Conservation (phyloP, 2,113 vertebrate genomes). For the Eolophus roseicapilla region DNA sequence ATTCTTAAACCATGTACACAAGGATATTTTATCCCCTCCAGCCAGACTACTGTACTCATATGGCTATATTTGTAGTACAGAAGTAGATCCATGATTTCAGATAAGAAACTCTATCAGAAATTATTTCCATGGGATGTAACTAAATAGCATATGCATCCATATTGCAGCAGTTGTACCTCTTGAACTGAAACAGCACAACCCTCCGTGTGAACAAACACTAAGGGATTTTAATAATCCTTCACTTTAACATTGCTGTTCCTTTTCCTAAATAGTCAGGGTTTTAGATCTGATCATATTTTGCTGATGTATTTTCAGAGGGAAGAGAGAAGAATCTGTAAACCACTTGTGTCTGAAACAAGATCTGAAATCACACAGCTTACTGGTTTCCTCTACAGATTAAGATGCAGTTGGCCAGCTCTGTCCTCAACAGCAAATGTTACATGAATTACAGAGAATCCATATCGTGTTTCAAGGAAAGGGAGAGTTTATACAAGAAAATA, state of each 20-base stretch:
- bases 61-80: accelerated
- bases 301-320: neutral
- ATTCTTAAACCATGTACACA: neutral
- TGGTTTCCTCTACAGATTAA: neutral
- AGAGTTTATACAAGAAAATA: neutral
- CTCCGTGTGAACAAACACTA: neutral
- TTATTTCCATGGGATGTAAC: neutral
- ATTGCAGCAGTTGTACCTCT: neutral
- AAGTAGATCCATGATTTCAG: neutral
- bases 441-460: neutral
- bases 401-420: neutral
- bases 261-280: neutral
- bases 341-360: neutral
- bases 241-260: neutral
- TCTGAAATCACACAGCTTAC: neutral
- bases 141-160: neutral
- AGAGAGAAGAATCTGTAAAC: neutral
- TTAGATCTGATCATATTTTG: neutral
- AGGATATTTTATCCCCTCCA: neutral
- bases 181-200: neutral
- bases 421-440: neutral
- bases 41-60: neutral
- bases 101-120: neutral
- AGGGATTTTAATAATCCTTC: neutral
- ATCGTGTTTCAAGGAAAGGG: neutral